Percentiles rank a stretch among this genome's conserved stretches.
phyloP scores from a whole-genome alignment of 2,797 vertebrate species.

The Myotis myotis region DNA sequence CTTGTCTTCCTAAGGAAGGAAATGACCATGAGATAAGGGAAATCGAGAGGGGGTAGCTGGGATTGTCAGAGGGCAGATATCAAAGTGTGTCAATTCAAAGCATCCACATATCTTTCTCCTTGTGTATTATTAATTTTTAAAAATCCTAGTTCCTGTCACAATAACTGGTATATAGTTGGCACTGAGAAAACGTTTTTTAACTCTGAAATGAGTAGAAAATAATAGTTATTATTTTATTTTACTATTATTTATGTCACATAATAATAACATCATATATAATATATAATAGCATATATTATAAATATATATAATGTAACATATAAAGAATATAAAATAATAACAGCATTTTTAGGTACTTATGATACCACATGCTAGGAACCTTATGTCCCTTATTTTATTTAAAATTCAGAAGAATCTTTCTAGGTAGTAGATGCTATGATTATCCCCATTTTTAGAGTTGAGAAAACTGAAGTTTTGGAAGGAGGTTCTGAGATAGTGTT shows the following conservation, averaged over 20 bases:
- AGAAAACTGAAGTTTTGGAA: background rate
- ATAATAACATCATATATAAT: background rate
- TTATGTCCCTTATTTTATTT: background rate
- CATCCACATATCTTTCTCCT: background rate
- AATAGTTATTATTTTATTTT: background rate
- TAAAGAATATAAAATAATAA: background rate
- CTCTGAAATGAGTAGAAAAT: conserved; percentile 36
- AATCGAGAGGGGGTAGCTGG: background rate
- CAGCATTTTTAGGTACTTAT: background rate
- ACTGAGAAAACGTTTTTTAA: background rate
- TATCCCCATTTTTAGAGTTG: background rate
- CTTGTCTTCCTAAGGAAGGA: background rate
- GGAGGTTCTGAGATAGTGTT: background rate
- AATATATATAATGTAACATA: background rate
- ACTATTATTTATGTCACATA: background rate
- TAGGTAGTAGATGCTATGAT: background rate
- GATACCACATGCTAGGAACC: background rate
- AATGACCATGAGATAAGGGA: background rate
- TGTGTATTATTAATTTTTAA: background rate
- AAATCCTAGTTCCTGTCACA: background rate
- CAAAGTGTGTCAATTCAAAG: background rate
- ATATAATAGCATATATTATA: background rate
- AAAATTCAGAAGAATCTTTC: background rate
- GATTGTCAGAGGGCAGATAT: background rate
- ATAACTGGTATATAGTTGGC: background rate